Evolutionary conservation across 2,888 invertebrate genomes (phyloP).

Genomic region (Didymodactylos carnosus): DNA sequence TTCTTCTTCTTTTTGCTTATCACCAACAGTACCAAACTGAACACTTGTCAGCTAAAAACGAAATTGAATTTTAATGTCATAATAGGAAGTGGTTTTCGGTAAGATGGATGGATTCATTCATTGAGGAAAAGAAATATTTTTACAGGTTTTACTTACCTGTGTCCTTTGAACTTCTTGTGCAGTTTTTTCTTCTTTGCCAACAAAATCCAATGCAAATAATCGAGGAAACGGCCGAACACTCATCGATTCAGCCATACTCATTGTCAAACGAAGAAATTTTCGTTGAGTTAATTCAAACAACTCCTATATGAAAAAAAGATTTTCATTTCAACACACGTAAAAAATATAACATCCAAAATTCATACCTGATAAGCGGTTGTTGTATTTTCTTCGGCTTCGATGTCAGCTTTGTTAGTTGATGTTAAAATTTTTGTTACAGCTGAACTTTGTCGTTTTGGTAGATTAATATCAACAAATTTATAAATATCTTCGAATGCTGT

Average conservation of each 20-base stretch:
- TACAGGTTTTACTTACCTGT: neutral
- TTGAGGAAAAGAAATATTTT: no score
- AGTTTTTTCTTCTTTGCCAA: conserved; percentile 10
- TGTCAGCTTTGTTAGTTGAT: neutral
- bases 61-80: no score
- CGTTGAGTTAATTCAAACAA: conserved; percentile 28
- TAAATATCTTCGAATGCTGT: neutral
- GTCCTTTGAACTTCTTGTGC: neutral
- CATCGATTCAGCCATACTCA: conserved; percentile 21
- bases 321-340: neutral
- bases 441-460: neutral
- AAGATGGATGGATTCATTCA: no score
- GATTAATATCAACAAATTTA: neutral
- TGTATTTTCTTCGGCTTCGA: neutral
- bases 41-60: no score
- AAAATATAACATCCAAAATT: neutral
- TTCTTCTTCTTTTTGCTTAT: no score
- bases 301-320: conserved; percentile 21
- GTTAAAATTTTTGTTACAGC: neutral
- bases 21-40: no score
- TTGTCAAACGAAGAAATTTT: conserved; percentile 26
- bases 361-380: neutral
- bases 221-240: conserved; percentile 21
- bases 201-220: conserved; percentile 26
- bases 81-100: no score